phyloP scores from a whole-genome alignment of 1,140 invertebrate species.

The Samia ricini region DNA sequence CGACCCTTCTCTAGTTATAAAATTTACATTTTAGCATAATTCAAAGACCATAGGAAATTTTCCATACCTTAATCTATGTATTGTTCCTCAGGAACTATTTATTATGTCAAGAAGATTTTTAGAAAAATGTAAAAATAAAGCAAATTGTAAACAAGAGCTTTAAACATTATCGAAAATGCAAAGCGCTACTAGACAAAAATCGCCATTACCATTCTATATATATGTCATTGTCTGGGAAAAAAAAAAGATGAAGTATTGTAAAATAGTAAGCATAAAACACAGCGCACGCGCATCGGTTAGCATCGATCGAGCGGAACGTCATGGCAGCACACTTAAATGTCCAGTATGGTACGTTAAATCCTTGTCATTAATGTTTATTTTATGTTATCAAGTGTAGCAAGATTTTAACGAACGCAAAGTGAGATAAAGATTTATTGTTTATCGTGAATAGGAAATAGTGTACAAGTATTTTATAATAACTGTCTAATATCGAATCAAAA shows the following conservation, averaged over 20 bases:
- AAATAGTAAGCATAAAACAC: conserved; percentile 69
- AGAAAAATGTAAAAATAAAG: no score
- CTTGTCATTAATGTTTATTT: background rate
- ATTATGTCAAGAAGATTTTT: conserved; percentile 15
- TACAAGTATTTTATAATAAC: no score
- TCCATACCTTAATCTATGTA: no score
- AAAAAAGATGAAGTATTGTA: conserved; percentile 63
- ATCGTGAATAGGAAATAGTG: no score
- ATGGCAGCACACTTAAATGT: background rate
- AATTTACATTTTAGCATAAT: background rate
- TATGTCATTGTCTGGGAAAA: conserved; percentile 48
- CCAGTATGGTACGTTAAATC: no score
- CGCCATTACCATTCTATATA: conserved; percentile 56
- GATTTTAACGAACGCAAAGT: background rate
- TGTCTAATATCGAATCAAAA: no score
- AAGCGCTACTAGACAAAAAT: conserved; percentile 66
- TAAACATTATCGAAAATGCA: conserved; percentile 40
- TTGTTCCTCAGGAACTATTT: no score
- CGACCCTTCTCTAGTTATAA: no score
- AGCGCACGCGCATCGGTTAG: conserved; percentile 53
- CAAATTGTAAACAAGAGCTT: no score
- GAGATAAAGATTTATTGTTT: background rate
- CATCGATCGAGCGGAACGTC: conserved; percentile 47
- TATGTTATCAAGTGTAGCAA: background rate
- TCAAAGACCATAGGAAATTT: background rate